Evolutionary conservation across 2,888 invertebrate genomes (phyloP), one percentile per base, ranked within the genome.

Genomic region (Bruchidius siliquastri): DNA sequence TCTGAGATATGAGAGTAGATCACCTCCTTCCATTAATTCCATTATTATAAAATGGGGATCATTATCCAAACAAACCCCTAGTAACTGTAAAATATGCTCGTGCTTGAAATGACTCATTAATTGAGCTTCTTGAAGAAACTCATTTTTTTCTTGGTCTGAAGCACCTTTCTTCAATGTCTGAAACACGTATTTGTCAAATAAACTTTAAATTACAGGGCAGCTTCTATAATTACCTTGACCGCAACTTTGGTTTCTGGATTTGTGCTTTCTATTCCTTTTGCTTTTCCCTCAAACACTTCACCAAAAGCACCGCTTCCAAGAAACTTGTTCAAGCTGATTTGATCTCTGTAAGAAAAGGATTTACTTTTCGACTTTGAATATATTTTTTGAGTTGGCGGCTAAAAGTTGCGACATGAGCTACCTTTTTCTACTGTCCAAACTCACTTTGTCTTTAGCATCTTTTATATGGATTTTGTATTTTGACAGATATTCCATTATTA

Each of bases 11-110:
- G 95, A 96, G 49, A 98, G 89, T 74, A 99, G 87, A 87, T 99
- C 99, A 0, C 99, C 98, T 3, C 95, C 97, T 85, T 97, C 96
- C 99, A 99, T 99, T 21, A 99, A 90, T 85, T 99, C 99, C 90
- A 99, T 93, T 70, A 99, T 94, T 77, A 99, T 93, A 81, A 96
- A 95, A 82, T 96, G 94, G 8, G 97, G 95, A 83, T 98, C 97
- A 78, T 94, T 94, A 84, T 98, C 97, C 32, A 98, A 90, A 83
- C 98, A 98, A 4, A 99, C 96, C 0, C 99, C 99, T 10, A 99
- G 89, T 32, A 99, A 89, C 76, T 95, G 91, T 26, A 99, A 88
- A 73, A 99, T 98, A 84, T 99, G 97, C 76, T 97, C 94, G 85
- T 99, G 98, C 80, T 96, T 95, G 85, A 99, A 98, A 85, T 98